These are phyloP conservation scores for Zosterops japonicus DNA, from an alignment of 2,113 vertebrate genomes.

Conservation along the genomic window DNA sequence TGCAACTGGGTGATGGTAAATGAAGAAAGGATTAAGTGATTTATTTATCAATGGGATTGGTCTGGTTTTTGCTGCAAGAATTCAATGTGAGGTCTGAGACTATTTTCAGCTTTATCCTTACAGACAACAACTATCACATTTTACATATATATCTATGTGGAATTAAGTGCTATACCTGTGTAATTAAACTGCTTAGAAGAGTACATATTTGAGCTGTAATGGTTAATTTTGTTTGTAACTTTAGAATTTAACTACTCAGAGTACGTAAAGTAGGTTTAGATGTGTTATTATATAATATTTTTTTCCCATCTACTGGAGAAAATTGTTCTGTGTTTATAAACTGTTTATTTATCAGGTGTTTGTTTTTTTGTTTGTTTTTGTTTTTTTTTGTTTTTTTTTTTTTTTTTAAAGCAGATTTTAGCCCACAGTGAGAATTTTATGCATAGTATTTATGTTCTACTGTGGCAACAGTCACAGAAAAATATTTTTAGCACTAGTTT, in stretches of 20 bases:
- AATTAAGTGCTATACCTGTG: not conserved
- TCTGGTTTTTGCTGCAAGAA: not conserved
- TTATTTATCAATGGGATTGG: not conserved
- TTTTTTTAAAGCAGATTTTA: not conserved
- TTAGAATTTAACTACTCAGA: not conserved
- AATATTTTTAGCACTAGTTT: not conserved
- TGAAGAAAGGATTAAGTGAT: constrained; percentile 2
- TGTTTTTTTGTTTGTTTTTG: no score
- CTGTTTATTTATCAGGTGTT: not conserved
- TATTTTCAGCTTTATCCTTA: not conserved
- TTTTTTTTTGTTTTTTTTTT: no score
- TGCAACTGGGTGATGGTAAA: not conserved
- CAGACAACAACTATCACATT: not conserved
- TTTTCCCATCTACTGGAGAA: not conserved
- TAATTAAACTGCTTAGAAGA: not conserved
- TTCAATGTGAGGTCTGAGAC: not conserved
- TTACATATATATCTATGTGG: not conserved
- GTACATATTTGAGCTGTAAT: not conserved
- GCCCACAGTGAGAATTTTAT: not conserved
- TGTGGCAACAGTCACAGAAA: not conserved
- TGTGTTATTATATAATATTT: not conserved
- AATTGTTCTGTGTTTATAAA: not conserved
- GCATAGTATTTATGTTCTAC: not conserved
- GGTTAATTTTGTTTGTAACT: not conserved
- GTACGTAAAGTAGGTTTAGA: not conserved